Evolutionary conservation across 2,113 vertebrate species (phyloP).

Genomic region (Oryzias javanicus): DNA sequence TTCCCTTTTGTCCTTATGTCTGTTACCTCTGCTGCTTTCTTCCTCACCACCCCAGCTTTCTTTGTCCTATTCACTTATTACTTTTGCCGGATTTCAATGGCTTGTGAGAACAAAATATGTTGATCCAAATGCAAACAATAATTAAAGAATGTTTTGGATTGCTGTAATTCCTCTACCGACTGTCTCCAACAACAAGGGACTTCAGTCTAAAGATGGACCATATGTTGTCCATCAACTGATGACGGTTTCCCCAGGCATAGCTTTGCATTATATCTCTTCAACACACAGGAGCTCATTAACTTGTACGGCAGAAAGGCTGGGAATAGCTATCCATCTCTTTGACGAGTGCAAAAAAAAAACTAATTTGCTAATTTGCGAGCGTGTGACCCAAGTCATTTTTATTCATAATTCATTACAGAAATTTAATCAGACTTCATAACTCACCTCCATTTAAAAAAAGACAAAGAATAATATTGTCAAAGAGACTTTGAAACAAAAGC

Average conservation of each 20-base stretch:
- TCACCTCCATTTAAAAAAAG: conserved; percentile 36
- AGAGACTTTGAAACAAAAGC: conserved; percentile 42
- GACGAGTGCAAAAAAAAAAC: conserved; percentile 54
- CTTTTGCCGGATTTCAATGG: not conserved
- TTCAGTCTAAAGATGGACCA: not conserved
- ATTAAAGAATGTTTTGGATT: conserved; percentile 26
- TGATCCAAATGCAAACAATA: not conserved
- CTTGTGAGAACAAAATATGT: not conserved
- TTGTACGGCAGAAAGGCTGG: conserved; percentile 31
- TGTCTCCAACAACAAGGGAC: conserved; percentile 8
- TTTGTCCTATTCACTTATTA: not conserved
- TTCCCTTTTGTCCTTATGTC: conserved; percentile 21
- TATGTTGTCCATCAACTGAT: conserved; percentile 17
- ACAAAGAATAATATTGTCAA: conserved; percentile 19
- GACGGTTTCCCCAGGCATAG: not conserved
- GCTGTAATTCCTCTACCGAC: conserved; percentile 11
- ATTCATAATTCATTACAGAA: conserved; percentile 74
- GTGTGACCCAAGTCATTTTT: conserved; percentile 62
- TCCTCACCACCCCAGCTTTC: conserved; percentile 1
- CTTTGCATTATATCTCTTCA: conserved; percentile 29
- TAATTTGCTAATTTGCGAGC: conserved; percentile 76
- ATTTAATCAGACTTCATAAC: conserved; percentile 71
- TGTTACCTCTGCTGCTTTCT: conserved; percentile 13
- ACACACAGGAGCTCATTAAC: conserved; percentile 5
- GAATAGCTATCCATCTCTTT: conserved; percentile 61